These are phyloP conservation scores for Thalassoma bifasciatum DNA, from an alignment of 2,113 vertebrate species.

Conservation along the genomic window DNA sequence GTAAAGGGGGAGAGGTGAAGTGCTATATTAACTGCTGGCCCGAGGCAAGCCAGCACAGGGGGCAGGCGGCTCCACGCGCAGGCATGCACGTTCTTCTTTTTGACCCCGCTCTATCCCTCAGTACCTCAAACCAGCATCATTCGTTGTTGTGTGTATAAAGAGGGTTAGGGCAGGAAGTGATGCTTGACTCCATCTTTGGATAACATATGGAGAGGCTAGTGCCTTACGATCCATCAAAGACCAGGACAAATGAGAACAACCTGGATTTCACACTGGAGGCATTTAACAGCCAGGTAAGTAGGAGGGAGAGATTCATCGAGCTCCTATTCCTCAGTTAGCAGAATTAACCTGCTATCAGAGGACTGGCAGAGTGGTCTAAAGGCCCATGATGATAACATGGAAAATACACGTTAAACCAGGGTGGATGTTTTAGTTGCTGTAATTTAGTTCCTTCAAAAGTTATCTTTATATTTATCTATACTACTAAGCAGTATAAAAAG, in stretches of 20 bases:
- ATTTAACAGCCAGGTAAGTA: conserved; percentile 61
- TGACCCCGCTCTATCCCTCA: conserved; percentile 66
- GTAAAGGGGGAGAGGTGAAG: conserved; percentile 72
- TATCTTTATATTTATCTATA: background rate
- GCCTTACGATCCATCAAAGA: conserved; percentile 74
- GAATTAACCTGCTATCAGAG: conserved; percentile 46
- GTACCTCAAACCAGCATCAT: conserved; percentile 64
- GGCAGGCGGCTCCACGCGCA: conserved; percentile 46
- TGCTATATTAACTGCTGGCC: conserved; percentile 79
- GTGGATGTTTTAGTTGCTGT: background rate
- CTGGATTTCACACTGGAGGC: conserved; percentile 64
- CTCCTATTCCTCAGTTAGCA: conserved; percentile 43
- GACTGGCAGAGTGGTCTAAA: background rate
- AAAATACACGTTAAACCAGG: conserved; percentile 1
- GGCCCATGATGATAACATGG: conserved; percentile 17
- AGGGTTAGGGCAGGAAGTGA: conserved; percentile 58
- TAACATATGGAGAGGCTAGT: conserved; percentile 76
- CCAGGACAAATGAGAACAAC: conserved; percentile 76
- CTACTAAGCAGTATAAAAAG: no score
- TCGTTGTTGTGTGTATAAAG: conserved; percentile 68
- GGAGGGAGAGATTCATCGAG: conserved; percentile 29
- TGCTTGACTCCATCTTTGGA: conserved; percentile 70
- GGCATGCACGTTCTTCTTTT: conserved; percentile 53
- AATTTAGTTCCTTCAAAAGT: no score
- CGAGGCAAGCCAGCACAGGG: conserved; percentile 60